These are phyloP conservation scores for Argopecten irradians DNA, from an alignment of 1,140 invertebrate species.

Conservation along the genomic window DNA sequence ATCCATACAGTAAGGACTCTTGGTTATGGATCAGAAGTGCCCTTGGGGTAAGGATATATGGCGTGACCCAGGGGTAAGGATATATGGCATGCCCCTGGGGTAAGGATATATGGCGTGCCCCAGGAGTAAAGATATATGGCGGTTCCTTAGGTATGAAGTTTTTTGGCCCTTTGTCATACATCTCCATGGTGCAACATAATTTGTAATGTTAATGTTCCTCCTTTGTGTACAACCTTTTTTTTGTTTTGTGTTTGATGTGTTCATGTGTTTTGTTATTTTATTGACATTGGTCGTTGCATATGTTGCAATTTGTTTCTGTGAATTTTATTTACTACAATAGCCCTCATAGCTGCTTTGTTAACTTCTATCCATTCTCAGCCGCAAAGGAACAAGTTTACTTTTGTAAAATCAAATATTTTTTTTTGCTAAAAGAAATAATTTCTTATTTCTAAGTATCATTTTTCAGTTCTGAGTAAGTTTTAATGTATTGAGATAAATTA, in stretches of 20 bases:
- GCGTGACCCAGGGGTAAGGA: neutral
- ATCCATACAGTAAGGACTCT: too few relatives aligned
- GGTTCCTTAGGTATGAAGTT: neutral
- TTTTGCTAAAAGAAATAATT: too few relatives aligned
- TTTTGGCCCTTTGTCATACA: neutral
- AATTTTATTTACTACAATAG: neutral
- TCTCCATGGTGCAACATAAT: neutral
- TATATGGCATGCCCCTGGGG: neutral
- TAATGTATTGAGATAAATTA: too few relatives aligned
- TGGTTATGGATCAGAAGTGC: too few relatives aligned
- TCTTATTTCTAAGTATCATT: too few relatives aligned
- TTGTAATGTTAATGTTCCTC: neutral
- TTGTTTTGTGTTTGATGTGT: neutral
- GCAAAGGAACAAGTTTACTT: too few relatives aligned
- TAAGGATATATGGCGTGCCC: neutral
- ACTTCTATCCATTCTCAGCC: neutral
- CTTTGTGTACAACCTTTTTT: neutral
- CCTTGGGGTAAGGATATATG: too few relatives aligned
- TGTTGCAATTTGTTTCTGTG: neutral
- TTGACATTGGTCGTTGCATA: slow-evolving; percentile 1
- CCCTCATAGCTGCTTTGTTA: neutral
- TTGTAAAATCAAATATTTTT: too few relatives aligned
- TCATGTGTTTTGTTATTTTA: neutral
- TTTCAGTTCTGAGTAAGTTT: too few relatives aligned
- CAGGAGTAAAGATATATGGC: neutral